Percentiles rank a stretch among this genome's conserved stretches.
phyloP scores from a whole-genome alignment of 2,797 vertebrate species.

The Esox lucius region DNA sequence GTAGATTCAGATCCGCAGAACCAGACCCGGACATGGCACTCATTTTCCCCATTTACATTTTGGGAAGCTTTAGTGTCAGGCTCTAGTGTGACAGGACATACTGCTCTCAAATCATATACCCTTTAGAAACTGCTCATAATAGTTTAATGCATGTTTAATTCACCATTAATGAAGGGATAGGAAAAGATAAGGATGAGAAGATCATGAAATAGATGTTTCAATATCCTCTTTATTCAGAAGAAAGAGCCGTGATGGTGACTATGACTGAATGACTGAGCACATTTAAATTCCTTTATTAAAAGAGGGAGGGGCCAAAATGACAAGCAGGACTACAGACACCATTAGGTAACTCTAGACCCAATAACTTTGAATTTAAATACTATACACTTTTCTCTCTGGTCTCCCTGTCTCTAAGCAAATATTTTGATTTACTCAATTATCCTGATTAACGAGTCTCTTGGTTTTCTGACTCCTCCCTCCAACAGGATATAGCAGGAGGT shows the following conservation, averaged over 20 bases:
- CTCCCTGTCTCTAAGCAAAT: too few species aligned
- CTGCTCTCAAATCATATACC: too few species aligned
- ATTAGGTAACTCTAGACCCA: neutral
- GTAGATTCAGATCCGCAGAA: too few species aligned
- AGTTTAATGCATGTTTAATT: neutral
- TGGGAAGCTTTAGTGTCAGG: too few species aligned
- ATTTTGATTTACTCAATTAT: too few species aligned
- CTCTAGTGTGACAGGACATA: too few species aligned
- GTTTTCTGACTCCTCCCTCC: neutral
- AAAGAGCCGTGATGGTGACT: conserved; percentile 21
- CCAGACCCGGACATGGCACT: too few species aligned
- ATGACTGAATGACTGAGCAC: conserved; percentile 32
- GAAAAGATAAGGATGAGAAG: conserved; percentile 37
- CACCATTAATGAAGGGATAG: neutral
- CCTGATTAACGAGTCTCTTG: neutral
- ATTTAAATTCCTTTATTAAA: neutral
- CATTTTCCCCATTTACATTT: too few species aligned
- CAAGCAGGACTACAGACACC: neutral
- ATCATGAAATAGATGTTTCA: conserved; percentile 35
- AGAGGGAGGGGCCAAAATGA: neutral
- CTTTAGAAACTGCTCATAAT: neutral
- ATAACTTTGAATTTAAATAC: neutral
- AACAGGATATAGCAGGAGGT: neutral
- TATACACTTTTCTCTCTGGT: too few species aligned
- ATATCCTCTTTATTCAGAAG: conserved; percentile 60